phyloP scores from a whole-genome alignment of 2,797 vertebrate genomes.

The Rhinatrema bivittatum region DNA sequence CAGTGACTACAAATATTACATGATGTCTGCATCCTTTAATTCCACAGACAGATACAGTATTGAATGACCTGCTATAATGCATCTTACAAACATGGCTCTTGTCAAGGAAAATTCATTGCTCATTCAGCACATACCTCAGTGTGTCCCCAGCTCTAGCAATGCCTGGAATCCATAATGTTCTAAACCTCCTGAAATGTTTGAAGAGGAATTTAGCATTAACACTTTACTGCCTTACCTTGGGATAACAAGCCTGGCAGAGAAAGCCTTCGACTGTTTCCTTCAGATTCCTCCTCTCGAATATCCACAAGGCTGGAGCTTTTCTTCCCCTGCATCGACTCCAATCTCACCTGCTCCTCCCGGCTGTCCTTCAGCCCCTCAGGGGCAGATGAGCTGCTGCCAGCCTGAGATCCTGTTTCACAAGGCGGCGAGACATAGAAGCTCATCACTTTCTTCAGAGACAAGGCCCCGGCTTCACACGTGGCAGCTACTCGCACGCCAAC shows the following conservation, averaged over 20 bases:
- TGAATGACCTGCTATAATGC: too few species aligned
- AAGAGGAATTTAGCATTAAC: too few species aligned
- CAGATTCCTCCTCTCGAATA: slow-evolving; percentile 86
- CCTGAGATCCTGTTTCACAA: slow-evolving; percentile 29
- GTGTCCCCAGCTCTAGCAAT: too few species aligned
- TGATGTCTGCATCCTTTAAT: too few species aligned
- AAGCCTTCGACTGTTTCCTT: slow-evolving; percentile 79
- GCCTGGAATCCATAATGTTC: too few species aligned
- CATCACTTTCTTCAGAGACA: slow-evolving; percentile 91
- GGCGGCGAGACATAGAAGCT: slow-evolving; percentile 72
- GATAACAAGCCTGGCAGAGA: slow-evolving; percentile 92
- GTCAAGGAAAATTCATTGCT: too few species aligned
- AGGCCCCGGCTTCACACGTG: slow-evolving; percentile 83
- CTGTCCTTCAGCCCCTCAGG: slow-evolving; percentile 51
- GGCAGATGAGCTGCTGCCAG: slow-evolving; percentile 27
- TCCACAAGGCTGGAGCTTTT: slow-evolving; percentile 96
- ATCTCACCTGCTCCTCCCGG: slow-evolving; percentile 64
- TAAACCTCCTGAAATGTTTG: too few species aligned
- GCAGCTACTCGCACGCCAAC: slow-evolving; percentile 87
- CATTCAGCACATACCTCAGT: too few species aligned
- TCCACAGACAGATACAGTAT: too few species aligned
- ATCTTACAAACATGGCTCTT: too few species aligned
- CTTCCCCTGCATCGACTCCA: slow-evolving; percentile 83
- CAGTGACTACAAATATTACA: too few species aligned
- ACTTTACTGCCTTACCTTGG: slow-evolving; percentile 81